phyloP scores from a whole-genome alignment of 1,140 invertebrate species.

The Drosophila oshimai region DNA sequence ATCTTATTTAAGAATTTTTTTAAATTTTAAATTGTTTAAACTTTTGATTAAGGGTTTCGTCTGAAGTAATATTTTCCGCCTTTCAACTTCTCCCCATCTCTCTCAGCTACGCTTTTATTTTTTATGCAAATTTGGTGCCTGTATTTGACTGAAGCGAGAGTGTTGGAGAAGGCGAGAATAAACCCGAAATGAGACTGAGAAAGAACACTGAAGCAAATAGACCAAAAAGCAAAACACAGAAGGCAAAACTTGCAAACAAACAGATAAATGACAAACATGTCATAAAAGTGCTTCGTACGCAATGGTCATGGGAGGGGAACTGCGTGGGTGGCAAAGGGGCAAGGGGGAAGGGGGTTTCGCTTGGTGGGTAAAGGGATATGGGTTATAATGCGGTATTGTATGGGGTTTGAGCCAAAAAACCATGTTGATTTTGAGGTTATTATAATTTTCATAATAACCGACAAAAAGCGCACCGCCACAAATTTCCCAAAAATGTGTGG shows the following conservation, averaged over 20 bases:
- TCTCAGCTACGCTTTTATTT: slow-evolving; percentile 46
- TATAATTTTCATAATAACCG: slow-evolving; percentile 76
- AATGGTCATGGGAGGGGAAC: slow-evolving; percentile 23
- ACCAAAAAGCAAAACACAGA: slow-evolving; percentile 17
- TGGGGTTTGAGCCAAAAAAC: neutral
- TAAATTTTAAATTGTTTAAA: slow-evolving; percentile 76
- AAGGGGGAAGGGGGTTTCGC: neutral
- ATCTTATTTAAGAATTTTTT: slow-evolving; percentile 55
- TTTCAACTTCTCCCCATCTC: neutral
- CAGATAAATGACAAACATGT: slow-evolving; percentile 75
- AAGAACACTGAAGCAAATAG: slow-evolving; percentile 4
- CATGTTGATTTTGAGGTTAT: slow-evolving; percentile 71
- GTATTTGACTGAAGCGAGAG: slow-evolving; percentile 51
- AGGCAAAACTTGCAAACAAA: slow-evolving; percentile 45
- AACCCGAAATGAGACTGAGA: slow-evolving; percentile 5
- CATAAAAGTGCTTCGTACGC: slow-evolving; percentile 72
- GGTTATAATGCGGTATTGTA: neutral
- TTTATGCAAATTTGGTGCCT: slow-evolving; percentile 58
- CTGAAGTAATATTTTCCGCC: slow-evolving; percentile 18
- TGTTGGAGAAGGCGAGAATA: neutral
- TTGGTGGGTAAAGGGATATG: too few relatives aligned
- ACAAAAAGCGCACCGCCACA: slow-evolving; percentile 25
- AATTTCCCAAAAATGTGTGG: slow-evolving; percentile 35
- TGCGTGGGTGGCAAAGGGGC: too few relatives aligned
- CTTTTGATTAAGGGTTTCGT: slow-evolving; percentile 74